Conservation (phyloP, 2,888 invertebrate species). For the Hypercompe scribonia region DNA sequence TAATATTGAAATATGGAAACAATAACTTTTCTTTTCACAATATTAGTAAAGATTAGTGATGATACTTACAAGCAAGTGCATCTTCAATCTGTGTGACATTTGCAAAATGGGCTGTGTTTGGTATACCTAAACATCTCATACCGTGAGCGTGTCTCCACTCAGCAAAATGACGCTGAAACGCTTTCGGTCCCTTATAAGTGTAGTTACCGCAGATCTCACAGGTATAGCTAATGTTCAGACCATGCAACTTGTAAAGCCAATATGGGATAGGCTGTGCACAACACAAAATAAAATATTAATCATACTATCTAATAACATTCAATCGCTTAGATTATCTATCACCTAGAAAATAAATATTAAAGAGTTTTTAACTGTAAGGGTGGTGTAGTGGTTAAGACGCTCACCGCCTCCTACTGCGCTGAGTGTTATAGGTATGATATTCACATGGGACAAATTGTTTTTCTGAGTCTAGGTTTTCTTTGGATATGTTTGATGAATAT, state of each 20-base stretch:
- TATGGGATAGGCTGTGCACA: conserved; percentile 90
- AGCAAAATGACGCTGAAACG: conserved; percentile 99
- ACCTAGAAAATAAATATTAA: too few relatives aligned
- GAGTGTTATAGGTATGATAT: too few relatives aligned
- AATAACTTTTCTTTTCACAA: neutral
- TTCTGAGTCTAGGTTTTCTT: too few relatives aligned
- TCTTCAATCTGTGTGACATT: conserved; percentile 99
- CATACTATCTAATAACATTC: neutral
- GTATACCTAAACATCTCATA: conserved; percentile 99
- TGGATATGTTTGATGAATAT: too few relatives aligned
- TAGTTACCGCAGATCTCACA: conserved; percentile 99
- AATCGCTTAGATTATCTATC: neutral
- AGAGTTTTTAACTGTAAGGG: too few relatives aligned
- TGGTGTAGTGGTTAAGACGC: too few relatives aligned
- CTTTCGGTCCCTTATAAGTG: conserved; percentile 99
- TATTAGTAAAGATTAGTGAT: neutral
- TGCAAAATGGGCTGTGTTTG: conserved; percentile 99
- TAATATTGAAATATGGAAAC: neutral
- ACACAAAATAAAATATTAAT: conserved; percentile 7
- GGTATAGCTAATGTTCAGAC: conserved; percentile 98
- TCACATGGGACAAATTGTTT: too few relatives aligned
- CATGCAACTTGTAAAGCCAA: conserved; percentile 99
- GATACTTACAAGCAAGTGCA: conserved; percentile 93
- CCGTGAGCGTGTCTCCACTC: conserved; percentile 96
- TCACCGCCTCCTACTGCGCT: too few relatives aligned